Evolutionary conservation across 2,113 vertebrate genomes (phyloP).

Genomic region (Corydoras maculifer): DNA sequence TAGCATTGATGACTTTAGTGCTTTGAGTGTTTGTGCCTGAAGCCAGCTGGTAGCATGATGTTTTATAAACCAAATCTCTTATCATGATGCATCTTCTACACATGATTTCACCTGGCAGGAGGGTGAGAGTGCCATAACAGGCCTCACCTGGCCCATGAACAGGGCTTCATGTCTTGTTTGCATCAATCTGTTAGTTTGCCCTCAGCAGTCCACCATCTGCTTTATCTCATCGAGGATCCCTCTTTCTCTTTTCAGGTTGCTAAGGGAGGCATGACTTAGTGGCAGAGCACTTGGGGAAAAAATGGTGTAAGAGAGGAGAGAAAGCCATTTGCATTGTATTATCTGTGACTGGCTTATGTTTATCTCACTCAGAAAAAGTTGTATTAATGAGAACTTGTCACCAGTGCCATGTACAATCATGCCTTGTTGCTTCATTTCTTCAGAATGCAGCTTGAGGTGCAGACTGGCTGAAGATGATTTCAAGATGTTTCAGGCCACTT

Average conservation of each 20-base stretch:
- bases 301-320: conserved; percentile 13
- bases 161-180: conserved; percentile 39
- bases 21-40: conserved; percentile 35
- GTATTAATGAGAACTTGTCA: conserved; percentile 5
- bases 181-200: conserved; percentile 49
- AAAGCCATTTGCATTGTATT: background rate
- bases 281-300: conserved; percentile 27
- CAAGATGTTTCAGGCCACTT: conserved; percentile 19
- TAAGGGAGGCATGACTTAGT: conserved; percentile 34
- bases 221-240: conserved; percentile 42
- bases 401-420: background rate
- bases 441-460: background rate
- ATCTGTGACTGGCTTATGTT: background rate
- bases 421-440: conserved; percentile 5
- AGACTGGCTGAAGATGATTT: conserved; percentile 10
- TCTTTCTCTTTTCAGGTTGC: conserved; percentile 28
- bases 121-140: conserved; percentile 16
- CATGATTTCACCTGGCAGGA: conserved; percentile 51
- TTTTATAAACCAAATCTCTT: conserved; percentile 65
- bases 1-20: conserved; percentile 37
- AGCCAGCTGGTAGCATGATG: conserved; percentile 58
- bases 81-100: conserved; percentile 55
- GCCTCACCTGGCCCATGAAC: conserved; percentile 37
- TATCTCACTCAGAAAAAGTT: background rate
- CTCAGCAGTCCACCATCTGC: conserved; percentile 38